A percentile compares a stretch with the other conserved stretches of the same genome.
phyloP scores from a whole-genome alignment of 2,888 invertebrate genomes.

The Hoplodrina blanda region DNA sequence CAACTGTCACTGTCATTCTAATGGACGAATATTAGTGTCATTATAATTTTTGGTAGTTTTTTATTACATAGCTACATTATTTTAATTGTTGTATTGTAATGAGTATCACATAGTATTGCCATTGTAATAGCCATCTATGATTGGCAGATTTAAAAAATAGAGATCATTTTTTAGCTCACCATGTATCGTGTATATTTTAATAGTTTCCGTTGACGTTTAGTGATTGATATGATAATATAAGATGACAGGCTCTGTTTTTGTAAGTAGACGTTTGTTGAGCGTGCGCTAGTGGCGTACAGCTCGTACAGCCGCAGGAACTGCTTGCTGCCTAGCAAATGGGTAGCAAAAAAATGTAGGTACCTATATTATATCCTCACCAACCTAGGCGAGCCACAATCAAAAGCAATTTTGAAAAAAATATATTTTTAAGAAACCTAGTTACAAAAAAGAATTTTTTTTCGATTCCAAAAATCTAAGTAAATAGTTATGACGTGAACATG shows the following conservation, averaged over 20 bases:
- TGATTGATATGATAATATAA: slow-evolving; percentile 27
- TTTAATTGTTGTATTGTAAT: not conserved
- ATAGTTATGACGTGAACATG: too few species aligned
- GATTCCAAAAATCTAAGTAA: too few species aligned
- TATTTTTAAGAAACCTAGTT: too few species aligned
- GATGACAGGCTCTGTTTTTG: slow-evolving; percentile 22
- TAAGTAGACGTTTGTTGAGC: too few species aligned
- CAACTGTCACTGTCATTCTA: slow-evolving; percentile 28
- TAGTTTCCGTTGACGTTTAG: slow-evolving; percentile 23
- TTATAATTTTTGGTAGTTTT: not conserved
- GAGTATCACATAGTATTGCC: not conserved
- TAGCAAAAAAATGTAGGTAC: slow-evolving; percentile 6
- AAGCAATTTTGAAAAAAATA: too few species aligned
- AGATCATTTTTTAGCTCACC: not conserved
- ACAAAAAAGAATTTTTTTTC: too few species aligned
- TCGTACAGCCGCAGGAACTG: too few species aligned
- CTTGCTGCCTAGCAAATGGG: not conserved
- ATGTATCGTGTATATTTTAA: not conserved
- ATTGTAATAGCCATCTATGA: slow-evolving; percentile 27
- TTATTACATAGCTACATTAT: not conserved
- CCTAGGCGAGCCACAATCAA: too few species aligned
- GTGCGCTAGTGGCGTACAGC: too few species aligned
- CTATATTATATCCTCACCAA: too few species aligned
- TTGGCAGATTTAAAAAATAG: slow-evolving; percentile 1
- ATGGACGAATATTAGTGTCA: not conserved